Conservation (phyloP, 2,888 invertebrate species). For the Volucella bombylans region DNA sequence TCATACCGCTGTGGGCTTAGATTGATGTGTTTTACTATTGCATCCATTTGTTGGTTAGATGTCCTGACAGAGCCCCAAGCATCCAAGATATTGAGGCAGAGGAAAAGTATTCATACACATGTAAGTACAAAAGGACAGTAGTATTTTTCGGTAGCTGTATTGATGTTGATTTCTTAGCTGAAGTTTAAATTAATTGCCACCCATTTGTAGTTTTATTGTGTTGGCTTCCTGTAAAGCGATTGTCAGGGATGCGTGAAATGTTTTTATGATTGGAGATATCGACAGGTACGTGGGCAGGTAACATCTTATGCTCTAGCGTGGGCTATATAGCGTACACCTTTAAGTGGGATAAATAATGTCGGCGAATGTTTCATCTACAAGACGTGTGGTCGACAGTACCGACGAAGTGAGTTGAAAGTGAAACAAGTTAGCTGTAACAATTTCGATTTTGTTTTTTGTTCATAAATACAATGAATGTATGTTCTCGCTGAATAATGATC, state of each 20-base stretch:
- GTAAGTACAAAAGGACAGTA: too few species aligned
- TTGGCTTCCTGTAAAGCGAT: constrained; percentile 73
- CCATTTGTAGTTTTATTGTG: constrained; percentile 72
- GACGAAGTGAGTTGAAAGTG: constrained; percentile 36
- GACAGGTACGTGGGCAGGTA: constrained; percentile 63
- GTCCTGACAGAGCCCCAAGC: constrained; percentile 45
- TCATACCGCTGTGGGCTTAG: constrained; percentile 52
- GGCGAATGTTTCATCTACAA: constrained; percentile 72
- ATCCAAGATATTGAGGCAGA: background rate
- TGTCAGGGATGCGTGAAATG: constrained; percentile 73
- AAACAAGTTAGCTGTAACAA: constrained; percentile 52
- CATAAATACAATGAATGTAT: constrained; percentile 42
- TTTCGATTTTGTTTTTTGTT: constrained; percentile 36
- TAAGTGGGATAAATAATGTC: constrained; percentile 70
- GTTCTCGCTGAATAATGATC: constrained; percentile 58
- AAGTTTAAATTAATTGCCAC: constrained; percentile 72
- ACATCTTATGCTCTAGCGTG: constrained; percentile 33
- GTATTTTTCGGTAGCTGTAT: constrained; percentile 63
- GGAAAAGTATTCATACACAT: background rate
- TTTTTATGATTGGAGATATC: constrained; percentile 69
- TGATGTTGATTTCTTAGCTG: constrained; percentile 53
- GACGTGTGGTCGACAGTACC: constrained; percentile 67
- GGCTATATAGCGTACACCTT: constrained; percentile 62
- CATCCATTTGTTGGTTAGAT: constrained; percentile 49
- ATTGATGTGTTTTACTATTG: constrained; percentile 48